These are phyloP conservation scores for Pyrgus malvae DNA, from an alignment of 2,888 invertebrate species.

Conservation along the genomic window DNA sequence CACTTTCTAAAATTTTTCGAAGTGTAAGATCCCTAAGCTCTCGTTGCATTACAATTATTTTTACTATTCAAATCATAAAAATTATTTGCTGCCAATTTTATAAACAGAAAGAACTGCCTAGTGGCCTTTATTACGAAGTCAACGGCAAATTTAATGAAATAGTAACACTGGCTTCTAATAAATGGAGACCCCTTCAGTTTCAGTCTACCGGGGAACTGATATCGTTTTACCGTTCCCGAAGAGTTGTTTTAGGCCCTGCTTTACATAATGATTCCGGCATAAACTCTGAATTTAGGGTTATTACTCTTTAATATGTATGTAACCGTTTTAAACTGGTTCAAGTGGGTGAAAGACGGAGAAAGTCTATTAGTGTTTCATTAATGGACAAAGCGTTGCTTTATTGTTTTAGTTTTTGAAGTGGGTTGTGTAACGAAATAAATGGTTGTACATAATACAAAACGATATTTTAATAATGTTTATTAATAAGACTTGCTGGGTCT, in stretches of 20 bases:
- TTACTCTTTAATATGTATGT: conserved; percentile 43
- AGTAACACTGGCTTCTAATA: conserved; percentile 7
- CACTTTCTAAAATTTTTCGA: no score
- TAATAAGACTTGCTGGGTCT: no score
- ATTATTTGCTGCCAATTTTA: no score
- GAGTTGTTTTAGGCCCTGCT: conserved; percentile 69
- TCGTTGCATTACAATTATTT: no score
- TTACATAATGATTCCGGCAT: conserved; percentile 65
- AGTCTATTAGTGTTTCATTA: background rate
- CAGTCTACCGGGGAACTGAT: conserved; percentile 52
- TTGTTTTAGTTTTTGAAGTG: no score
- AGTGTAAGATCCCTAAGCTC: no score
- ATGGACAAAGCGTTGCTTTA: no score
- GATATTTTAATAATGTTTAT: no score
- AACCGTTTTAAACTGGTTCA: conserved; percentile 40
- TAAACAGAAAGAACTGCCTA: no score
- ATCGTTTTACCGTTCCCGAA: conserved; percentile 59
- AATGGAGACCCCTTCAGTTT: conserved; percentile 42
- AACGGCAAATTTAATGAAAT: conserved; percentile 9
- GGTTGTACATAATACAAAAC: no score
- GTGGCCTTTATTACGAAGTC: background rate
- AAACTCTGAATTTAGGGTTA: conserved; percentile 49
- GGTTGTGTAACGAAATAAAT: background rate
- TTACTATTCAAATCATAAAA: no score
- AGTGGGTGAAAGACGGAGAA: conserved; percentile 27